Conservation (phyloP, 2,888 invertebrate species). For the Altica lythri region DNA sequence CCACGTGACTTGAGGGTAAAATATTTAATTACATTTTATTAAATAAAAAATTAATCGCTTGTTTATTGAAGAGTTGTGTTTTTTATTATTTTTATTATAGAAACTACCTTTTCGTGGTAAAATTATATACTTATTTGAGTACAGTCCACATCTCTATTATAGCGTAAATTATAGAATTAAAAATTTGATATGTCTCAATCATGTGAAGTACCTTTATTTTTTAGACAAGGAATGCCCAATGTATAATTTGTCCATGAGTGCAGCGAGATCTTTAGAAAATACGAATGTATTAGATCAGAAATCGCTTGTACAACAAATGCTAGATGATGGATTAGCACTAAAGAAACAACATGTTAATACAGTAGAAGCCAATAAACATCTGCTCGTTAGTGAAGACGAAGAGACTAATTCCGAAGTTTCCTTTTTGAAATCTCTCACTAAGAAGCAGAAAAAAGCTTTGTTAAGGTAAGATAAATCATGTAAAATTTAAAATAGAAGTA, state of each 20-base stretch:
- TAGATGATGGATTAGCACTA: slow-evolving; percentile 87
- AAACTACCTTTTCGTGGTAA: too few species aligned
- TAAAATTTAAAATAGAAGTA: neutral
- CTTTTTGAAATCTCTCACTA: slow-evolving; percentile 81
- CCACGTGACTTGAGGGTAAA: too few species aligned
- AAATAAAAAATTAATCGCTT: too few species aligned
- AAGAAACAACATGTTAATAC: slow-evolving; percentile 74
- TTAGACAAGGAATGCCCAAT: slow-evolving; percentile 94
- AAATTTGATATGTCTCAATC: too few species aligned
- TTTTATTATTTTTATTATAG: too few species aligned
- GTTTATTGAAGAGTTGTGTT: too few species aligned
- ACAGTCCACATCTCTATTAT: too few species aligned
- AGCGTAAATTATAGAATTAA: too few species aligned
- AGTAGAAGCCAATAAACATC: slow-evolving; percentile 61
- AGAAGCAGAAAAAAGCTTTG: slow-evolving; percentile 88
- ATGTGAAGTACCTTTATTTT: slow-evolving; percentile 44
- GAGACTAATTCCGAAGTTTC: slow-evolving; percentile 71
- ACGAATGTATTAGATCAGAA: slow-evolving; percentile 70
- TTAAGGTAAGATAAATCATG: slow-evolving; percentile 67
- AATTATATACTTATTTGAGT: too few species aligned
- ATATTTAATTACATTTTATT: too few species aligned
- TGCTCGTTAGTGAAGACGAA: slow-evolving; percentile 63
- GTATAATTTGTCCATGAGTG: slow-evolving; percentile 83
- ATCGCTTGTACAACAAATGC: slow-evolving; percentile 85
- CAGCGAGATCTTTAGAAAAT: slow-evolving; percentile 72